phyloP scores from a whole-genome alignment of 2,888 invertebrate genomes.

The Agrochola litura region DNA sequence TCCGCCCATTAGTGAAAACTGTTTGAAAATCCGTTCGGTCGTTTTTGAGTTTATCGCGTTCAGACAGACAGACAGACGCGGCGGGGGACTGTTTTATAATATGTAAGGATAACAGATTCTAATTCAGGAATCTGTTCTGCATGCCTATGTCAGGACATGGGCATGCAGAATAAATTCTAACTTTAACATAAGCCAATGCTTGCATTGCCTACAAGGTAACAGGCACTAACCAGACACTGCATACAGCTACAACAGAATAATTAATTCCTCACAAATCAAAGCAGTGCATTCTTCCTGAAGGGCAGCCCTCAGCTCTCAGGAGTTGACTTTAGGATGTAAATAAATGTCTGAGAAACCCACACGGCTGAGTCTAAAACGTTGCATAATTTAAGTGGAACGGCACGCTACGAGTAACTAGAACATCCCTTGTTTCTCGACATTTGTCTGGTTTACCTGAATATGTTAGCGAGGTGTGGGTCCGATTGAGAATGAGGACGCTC shows the following conservation, averaged over 20 bases:
- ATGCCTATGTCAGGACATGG: too few species aligned
- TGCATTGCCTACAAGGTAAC: not conserved
- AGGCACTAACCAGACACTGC: not conserved
- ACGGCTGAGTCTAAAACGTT: conserved; percentile 51
- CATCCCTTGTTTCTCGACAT: conserved; percentile 59
- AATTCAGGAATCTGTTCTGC: not conserved
- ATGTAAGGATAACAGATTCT: not conserved
- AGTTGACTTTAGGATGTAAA: conserved; percentile 58
- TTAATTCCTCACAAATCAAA: conserved; percentile 47
- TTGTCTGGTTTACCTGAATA: conserved; percentile 61
- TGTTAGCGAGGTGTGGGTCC: conserved; percentile 49
- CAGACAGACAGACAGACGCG: too few species aligned
- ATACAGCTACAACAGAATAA: conserved; percentile 35
- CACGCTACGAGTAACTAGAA: conserved; percentile 58
- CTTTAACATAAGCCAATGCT: conserved; percentile 12
- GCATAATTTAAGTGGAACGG: conserved; percentile 62
- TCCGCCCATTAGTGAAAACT: too few species aligned
- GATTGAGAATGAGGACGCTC: conserved; percentile 31
- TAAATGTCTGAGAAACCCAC: conserved; percentile 40
- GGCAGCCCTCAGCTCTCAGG: conserved; percentile 2
- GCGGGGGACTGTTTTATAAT: too few species aligned
- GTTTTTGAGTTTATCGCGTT: too few species aligned
- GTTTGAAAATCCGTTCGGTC: too few species aligned
- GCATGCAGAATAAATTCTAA: not conserved
- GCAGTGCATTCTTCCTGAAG: conserved; percentile 24